Percentiles rank a stretch among this genome's conserved stretches.
These are phyloP conservation scores for Pteropus rufus DNA, from an alignment of 2,797 vertebrate genomes.

Conservation along the genomic window DNA sequence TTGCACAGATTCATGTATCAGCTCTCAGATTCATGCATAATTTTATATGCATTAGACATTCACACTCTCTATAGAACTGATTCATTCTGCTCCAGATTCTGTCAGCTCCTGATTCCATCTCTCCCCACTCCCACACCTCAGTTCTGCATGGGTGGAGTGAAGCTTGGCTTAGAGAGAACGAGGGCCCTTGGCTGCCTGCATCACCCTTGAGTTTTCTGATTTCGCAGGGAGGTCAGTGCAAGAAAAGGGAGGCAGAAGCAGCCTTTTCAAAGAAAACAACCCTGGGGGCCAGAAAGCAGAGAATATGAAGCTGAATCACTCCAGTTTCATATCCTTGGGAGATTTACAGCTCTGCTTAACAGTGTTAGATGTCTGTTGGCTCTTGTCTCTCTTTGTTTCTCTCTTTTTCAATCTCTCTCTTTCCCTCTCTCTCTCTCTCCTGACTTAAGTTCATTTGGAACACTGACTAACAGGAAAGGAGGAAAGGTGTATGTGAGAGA, in stretches of 20 bases:
- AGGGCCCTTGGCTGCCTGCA: fast-evolving
- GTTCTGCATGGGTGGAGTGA: background rate
- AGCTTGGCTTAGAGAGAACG: background rate
- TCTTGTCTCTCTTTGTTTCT: background rate
- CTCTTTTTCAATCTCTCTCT: background rate
- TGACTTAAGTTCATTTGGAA: background rate
- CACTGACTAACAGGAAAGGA: background rate
- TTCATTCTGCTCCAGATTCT: slow-evolving; percentile 16
- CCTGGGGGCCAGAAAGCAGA: background rate
- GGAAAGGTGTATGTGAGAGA: background rate
- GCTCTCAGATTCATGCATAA: background rate
- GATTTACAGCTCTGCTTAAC: background rate
- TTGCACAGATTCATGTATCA: background rate
- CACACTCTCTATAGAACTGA: background rate
- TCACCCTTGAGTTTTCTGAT: background rate
- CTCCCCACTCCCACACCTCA: background rate
- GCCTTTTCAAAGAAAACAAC: background rate
- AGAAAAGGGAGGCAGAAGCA: background rate
- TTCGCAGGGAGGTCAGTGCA: background rate
- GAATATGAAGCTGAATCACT: background rate
- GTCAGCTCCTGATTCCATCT: background rate
- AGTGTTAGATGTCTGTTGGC: background rate
- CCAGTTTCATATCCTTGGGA: background rate
- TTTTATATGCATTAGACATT: background rate
- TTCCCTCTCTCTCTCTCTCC: background rate